Base-by-base conservation (phyloP, 92 coral and sea anemone genomes). In the Scolanthus callimorphus region DNA sequence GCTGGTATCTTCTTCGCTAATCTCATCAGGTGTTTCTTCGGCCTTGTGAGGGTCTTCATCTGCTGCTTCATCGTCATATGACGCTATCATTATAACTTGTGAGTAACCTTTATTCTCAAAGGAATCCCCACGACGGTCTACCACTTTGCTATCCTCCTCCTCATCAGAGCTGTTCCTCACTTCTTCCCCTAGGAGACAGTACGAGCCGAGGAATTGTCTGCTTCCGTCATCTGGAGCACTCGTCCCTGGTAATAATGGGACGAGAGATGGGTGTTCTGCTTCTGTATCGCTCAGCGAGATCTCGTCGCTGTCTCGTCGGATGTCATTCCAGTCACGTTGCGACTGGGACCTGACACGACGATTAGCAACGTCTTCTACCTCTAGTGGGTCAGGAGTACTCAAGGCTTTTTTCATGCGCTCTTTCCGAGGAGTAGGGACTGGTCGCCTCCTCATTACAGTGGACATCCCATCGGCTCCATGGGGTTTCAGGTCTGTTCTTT, bases 231-330 rank as follows among this genome's bases (percentile, higher is more conserved):
- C 19, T 4, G 52, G 23, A 6, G 22, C 52, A 21, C 52, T 46
- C 6, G 11, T 4, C 8, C 17, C 23, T 4, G 4, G 11, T 46
- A 46, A 6, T 21, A 46, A 20, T 4, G 52, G 52, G 4, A 46
- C 52, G 4, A 46, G 52, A 4, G 52, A 46, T 6, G 52, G 52
- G 52, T 46, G 52, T 4, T 46, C 52, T 9, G 52, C 4, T 46
- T 46, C 52, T 21, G 52, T 4, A 19, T 46, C 52, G 17, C 52
- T 46, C 11, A 6, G 4, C 52, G 52, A 46, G 11, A 19, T 4
- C 19, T 46, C 52, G 12, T 46, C 52, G 52, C 11, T 20, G 8
- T 46, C 17, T 6, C 43, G 6, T 15, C 43, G 6, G 43, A 15
- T 34, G 15, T 15, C 43, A 6, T 6, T 34, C 15, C 9, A 15